Base-by-base conservation (phyloP, 1,140 invertebrate genomes). In the Procambarus clarkii region DNA sequence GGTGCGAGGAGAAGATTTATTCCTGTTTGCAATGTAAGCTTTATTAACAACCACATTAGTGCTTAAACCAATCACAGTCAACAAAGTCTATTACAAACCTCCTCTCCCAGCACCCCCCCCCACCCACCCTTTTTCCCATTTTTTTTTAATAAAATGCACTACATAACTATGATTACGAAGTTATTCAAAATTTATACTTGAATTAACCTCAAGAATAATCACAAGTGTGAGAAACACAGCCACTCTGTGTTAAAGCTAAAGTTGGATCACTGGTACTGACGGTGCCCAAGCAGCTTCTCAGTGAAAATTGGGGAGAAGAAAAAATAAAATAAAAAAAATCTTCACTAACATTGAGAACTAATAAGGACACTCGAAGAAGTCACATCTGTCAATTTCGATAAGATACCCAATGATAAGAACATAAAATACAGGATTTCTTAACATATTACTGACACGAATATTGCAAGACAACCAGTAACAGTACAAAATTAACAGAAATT, bases 171-270 rank as follows among this genome's bases (percentile, higher is more conserved):
- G 15, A 69, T 69, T 69, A 69, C 34, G 69, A 74, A 34, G 69
- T 74, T 74, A 74, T 24, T 74, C 69, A 74, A 74, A 74, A 34
- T 74, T 74, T 34, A 74, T 34, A 74, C 5, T 74, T 74, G 69
- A 34, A 74, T 34, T 74, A 74, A 74, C 69, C 69, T 74, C 69
- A 74, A 34, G 69, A 54, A 82, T 60, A 82, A 82, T 82, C 80
- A 82, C 85, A 87, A 77, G 46, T 58, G 71, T 77, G 85, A 60
- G 50, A 74, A 60, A 45, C 50, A 78, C 85, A 77, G 85, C 74
- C 76, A 87, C 85, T 60, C 85, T 87, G 76, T 87, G 85, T 87
- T 87, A 87, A 87, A 87, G 85, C 85, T 87, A 76, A 58, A 34
- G 50, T 46, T 87, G 71, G 85, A 45, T 87, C 76, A 54, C 71